These are phyloP conservation scores for Brachionus manjavacas DNA, from an alignment of 1,140 invertebrate genomes.

Conservation along the genomic window DNA sequence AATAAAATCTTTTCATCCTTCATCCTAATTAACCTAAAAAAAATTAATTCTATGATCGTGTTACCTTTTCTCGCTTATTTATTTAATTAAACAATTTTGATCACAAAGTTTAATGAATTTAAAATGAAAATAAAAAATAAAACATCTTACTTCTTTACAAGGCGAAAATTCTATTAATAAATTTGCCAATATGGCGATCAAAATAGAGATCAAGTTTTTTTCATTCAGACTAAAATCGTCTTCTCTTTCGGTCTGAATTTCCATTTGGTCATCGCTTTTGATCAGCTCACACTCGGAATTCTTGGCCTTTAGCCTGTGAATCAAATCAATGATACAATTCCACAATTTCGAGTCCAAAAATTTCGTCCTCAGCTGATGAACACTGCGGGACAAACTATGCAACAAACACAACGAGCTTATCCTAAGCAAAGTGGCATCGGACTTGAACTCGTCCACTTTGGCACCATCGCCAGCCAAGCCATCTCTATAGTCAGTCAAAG, in stretches of 20 bases:
- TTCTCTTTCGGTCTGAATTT: neutral
- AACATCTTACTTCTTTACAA: conserved; percentile 12
- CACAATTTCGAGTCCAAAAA: conserved; percentile 32
- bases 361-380: conserved; percentile 28
- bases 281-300: neutral
- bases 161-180: conserved; percentile 38
- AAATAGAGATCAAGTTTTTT: conserved; percentile 32
- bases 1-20: too few species aligned
- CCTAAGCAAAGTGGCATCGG: conserved; percentile 12
- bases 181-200: conserved; percentile 33
- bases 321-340: conserved; percentile 19
- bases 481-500: neutral
- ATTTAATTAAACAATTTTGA: too few species aligned
- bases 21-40: too few species aligned
- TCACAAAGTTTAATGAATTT: neutral
- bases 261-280: neutral
- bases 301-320: conserved; percentile 11
- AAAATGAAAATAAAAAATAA: neutral
- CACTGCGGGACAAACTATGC: conserved; percentile 37
- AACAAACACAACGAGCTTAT: conserved; percentile 30
- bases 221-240: conserved; percentile 34
- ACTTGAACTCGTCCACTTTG: neutral
- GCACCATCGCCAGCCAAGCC: neutral
- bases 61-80: too few species aligned
- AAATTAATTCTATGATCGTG: too few species aligned